These are phyloP conservation scores for Phragmatobia fuliginosa DNA, from an alignment of 2,888 invertebrate genomes.

Conservation along the genomic window DNA sequence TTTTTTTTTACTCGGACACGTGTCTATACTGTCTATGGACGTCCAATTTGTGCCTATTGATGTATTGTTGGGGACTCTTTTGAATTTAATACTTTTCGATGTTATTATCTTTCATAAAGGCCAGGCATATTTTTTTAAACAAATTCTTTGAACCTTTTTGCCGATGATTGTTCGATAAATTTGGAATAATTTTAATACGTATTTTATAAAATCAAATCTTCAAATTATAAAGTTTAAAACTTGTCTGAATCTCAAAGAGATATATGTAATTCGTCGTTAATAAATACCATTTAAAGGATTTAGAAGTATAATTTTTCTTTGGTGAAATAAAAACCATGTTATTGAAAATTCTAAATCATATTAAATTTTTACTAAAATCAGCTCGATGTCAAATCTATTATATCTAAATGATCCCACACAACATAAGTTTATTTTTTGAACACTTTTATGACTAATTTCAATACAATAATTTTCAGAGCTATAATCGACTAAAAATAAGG, in stretches of 20 bases:
- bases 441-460: slow-evolving; percentile 4
- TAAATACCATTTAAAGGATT: no score
- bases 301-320: no score
- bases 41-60: slow-evolving; percentile 82
- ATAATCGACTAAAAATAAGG: slow-evolving; percentile 15
- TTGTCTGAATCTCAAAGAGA: not conserved
- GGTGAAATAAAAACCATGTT: no score
- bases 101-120: slow-evolving; percentile 48
- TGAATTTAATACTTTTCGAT: slow-evolving; percentile 57
- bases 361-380: no score
- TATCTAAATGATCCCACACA: not conserved
- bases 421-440: not conserved
- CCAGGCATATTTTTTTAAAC: slow-evolving; percentile 29
- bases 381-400: no score
- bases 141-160: slow-evolving; percentile 32
- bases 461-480: slow-evolving; percentile 3
- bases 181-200: not conserved
- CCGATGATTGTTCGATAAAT: slow-evolving; percentile 20
- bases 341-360: no score
- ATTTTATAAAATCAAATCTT: not conserved
- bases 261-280: no score
- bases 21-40: slow-evolving; percentile 80
- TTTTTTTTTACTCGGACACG: slow-evolving; percentile 72
- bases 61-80: slow-evolving; percentile 63
- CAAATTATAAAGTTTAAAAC: not conserved